Evolutionary conservation across 2,888 invertebrate genomes (phyloP).

Genomic region (Calameuta idolon): DNA sequence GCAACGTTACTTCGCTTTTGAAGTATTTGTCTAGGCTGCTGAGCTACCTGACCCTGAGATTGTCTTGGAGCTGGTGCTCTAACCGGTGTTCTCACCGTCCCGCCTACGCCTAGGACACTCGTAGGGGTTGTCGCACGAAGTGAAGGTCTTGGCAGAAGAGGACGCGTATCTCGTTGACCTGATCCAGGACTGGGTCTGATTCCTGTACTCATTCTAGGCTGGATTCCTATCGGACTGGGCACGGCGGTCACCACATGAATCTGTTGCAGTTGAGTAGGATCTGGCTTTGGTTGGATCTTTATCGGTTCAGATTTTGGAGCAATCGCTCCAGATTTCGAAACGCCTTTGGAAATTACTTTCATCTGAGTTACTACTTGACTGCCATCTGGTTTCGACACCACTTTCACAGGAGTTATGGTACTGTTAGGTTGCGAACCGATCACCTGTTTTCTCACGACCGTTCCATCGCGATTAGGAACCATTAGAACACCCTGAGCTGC

Average conservation of each 20-base stretch:
- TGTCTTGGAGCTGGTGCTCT: conserved; percentile 48
- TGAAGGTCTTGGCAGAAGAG: conserved; percentile 55
- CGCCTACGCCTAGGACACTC: conserved; percentile 49
- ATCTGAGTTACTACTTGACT: conserved; percentile 63
- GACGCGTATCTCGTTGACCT: conserved; percentile 53
- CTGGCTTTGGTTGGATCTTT: conserved; percentile 65
- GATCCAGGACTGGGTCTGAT: conserved; percentile 23
- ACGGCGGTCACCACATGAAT: conserved; percentile 63
- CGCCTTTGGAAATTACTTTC: conserved; percentile 60
- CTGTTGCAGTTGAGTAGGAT: conserved; percentile 57
- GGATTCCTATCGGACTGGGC: conserved; percentile 48
- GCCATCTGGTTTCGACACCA: conserved; percentile 62
- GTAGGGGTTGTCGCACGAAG: conserved; percentile 51
- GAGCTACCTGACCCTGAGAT: conserved; percentile 19
- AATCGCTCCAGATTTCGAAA: conserved; percentile 18
- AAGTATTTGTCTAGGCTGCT: conserved; percentile 36
- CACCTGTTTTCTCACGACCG: conserved; percentile 60
- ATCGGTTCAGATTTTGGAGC: conserved; percentile 59
- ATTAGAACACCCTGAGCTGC: conserved; percentile 55
- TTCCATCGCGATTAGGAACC: conserved; percentile 61
- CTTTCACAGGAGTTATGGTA: conserved; percentile 59
- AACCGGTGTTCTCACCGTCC: conserved; percentile 52
- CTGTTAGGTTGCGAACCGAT: conserved; percentile 54
- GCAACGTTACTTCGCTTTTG: conserved; percentile 32
- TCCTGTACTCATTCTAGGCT: conserved; percentile 51